phyloP scores from a whole-genome alignment of 2,888 invertebrate genomes.

The Corbicula japonica region DNA sequence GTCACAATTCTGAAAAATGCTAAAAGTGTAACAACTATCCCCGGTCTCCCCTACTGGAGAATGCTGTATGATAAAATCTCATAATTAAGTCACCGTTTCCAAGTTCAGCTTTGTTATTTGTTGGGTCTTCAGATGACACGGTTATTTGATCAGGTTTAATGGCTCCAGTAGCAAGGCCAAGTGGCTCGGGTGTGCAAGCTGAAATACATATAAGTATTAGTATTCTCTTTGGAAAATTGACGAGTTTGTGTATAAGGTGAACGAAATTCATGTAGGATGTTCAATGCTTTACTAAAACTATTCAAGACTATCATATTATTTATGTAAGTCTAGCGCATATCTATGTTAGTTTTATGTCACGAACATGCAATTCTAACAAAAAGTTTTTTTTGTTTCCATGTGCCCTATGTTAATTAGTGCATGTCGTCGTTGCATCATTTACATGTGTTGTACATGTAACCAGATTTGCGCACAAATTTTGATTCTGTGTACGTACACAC shows the following conservation, averaged over 20 bases:
- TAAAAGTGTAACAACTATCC: no score
- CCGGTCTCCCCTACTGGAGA: no score
- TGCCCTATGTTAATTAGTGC: no score
- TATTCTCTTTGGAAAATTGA: neutral
- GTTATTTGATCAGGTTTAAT: constrained; percentile 41
- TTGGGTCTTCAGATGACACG: constrained; percentile 52
- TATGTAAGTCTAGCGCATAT: neutral
- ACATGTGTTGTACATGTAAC: no score
- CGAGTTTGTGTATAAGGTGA: neutral
- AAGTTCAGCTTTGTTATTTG: constrained; percentile 40
- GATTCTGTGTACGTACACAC: no score
- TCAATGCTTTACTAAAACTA: neutral
- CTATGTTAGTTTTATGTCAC: neutral
- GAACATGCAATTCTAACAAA: no score
- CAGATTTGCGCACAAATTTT: no score
- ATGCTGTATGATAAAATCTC: no score
- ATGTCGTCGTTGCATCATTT: no score
- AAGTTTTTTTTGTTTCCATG: no score
- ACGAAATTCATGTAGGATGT: neutral
- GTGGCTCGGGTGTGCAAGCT: constrained; percentile 38
- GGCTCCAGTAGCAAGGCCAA: constrained; percentile 52
- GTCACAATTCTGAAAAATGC: no score
- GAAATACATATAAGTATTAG: neutral
- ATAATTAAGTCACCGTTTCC: constrained; percentile 19
- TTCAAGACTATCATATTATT: neutral